phyloP scores from a whole-genome alignment of 2,888 invertebrate species.

The Boloria euphrosyne region DNA sequence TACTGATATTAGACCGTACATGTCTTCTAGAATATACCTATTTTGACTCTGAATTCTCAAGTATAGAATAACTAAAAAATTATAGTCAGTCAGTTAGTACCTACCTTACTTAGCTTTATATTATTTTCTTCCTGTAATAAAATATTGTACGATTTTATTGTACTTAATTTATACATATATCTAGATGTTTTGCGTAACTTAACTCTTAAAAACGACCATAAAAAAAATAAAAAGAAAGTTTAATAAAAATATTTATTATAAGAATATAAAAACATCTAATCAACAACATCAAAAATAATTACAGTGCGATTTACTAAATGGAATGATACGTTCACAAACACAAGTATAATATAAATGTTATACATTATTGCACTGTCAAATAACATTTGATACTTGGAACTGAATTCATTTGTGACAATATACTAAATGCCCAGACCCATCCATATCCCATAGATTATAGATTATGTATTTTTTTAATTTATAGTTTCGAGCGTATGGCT shows the following conservation, averaged over 20 bases:
- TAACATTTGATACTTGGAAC: conserved; percentile 10
- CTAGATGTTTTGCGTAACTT: no score
- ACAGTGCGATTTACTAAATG: conserved; percentile 38
- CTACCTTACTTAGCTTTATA: no score
- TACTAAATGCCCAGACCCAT: conserved; percentile 48
- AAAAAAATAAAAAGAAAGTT: conserved; percentile 14
- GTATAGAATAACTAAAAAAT: no score
- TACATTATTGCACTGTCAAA: conserved; percentile 28
- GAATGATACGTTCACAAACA: conserved; percentile 39
- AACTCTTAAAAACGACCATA: background rate
- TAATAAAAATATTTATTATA: conserved; percentile 39
- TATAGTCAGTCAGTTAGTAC: no score
- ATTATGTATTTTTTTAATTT: conserved; percentile 53
- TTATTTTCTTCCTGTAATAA: no score
- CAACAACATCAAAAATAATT: conserved; percentile 34
- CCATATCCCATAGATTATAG: conserved; percentile 46
- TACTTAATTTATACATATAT: no score
- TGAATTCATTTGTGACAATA: conserved; percentile 15
- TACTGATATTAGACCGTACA: no score
- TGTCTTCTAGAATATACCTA: no score
- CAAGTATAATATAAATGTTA: conserved; percentile 11
- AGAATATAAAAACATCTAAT: conserved; percentile 38
- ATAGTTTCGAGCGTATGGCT: conserved; percentile 88
- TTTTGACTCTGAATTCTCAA: no score
- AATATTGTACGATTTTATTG: no score